Base-by-base conservation (phyloP, 2,888 invertebrate genomes). In the Chelonus formosanus region DNA sequence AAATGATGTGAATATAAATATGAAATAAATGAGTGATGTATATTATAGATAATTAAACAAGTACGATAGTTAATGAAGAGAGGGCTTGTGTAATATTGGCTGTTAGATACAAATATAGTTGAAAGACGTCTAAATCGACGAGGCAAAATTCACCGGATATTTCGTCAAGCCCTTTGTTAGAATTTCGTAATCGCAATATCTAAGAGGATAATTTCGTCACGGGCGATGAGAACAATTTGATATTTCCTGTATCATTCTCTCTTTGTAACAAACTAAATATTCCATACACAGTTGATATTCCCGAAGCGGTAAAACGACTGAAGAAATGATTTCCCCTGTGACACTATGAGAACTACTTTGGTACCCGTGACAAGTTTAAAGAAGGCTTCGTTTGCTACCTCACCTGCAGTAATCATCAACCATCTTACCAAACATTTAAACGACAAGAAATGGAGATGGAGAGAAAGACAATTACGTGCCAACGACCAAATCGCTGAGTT, bases 171-270 rank as follows among this genome's bases (percentile, higher is more conserved):
- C 67, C 70, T 68, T 68, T 69, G 69, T 71, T 55, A 20, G 34
- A 61, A 40, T 66, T 66, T 20, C 56, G 56, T 44, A 66, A 66
- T 20, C 31, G 31, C 45, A 31, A 45, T 36, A n/a, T 36, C 65
- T 45, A 20, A 20, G 57, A 67, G 59, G 62, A 62, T 57, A 32
- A 69, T 70, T 69, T 70, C 73, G 65, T 66, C 73, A 73, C 52
- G 52, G 67, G 61, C 69, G 70, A 73, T 73, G 71, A 70, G 70
- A 73, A 73, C 69, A 71, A 71, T 71, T 70, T 71, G 65, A 71
- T 73, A 73, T 73, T 73, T 67, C 60, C 64, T 50, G 62, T 53
- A 68, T 62, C 61, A 69, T 65, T 68, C 62, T 63, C 53, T 31
- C 59, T 56, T 48, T 62, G 45, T 44, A 47, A 58, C 10, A 31